A percentile compares a stretch with the other conserved stretches of the same genome.
phyloP scores from a whole-genome alignment of 2,888 invertebrate species.

The Rhaphigaster nebulosa region DNA sequence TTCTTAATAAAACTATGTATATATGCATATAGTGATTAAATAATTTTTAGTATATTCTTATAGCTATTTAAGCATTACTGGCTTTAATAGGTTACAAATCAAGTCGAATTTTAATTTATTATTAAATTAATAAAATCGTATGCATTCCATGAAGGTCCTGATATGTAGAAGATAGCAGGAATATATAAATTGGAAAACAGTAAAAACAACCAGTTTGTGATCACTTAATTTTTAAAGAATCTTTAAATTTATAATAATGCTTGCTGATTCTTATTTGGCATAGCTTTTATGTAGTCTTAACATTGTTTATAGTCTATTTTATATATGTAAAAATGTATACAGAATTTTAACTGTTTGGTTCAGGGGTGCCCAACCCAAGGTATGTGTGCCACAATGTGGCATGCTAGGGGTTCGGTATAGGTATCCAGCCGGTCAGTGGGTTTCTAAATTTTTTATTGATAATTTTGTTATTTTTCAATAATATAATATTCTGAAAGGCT shows the following conservation, averaged over 20 bases:
- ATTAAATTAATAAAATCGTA: conserved; percentile 18
- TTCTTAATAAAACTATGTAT: not conserved
- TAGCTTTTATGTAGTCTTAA: not conserved
- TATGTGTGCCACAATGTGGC: too few species aligned
- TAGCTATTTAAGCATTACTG: not conserved
- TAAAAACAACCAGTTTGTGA: not conserved
- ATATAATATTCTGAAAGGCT: too few species aligned
- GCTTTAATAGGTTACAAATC: conserved; percentile 33
- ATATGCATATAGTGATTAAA: not conserved
- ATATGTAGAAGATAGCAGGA: not conserved
- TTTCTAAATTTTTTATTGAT: too few species aligned
- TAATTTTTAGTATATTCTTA: not conserved
- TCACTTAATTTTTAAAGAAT: not conserved
- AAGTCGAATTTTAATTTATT: not conserved
- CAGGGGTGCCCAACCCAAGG: too few species aligned
- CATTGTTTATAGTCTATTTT: not conserved
- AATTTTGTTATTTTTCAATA: too few species aligned
- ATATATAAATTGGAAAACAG: not conserved
- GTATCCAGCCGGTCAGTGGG: too few species aligned
- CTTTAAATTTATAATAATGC: not conserved
- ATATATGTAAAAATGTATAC: not conserved
- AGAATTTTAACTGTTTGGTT: not conserved
- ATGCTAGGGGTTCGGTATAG: too few species aligned
- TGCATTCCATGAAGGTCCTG: conserved; percentile 4
- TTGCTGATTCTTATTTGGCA: not conserved